Evolutionary conservation across 2,113 vertebrate species (phyloP).

Genomic region (Ptychochromis oligacanthus): DNA sequence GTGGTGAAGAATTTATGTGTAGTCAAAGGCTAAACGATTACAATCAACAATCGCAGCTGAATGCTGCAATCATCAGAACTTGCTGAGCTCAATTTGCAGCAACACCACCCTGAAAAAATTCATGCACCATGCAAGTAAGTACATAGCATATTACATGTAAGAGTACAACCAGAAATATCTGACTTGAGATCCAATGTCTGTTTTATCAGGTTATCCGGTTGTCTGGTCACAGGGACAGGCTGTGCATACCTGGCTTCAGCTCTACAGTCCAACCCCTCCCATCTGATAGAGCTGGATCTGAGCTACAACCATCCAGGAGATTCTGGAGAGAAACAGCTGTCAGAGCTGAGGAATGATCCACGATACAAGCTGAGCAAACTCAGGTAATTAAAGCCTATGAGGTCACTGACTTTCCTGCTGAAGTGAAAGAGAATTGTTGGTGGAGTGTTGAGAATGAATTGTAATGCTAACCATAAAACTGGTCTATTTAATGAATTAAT

Average conservation of each 20-base stretch:
- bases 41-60: no score
- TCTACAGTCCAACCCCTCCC: slow-evolving; percentile 35
- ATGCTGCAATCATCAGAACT: no score
- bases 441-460: not conserved
- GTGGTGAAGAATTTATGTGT: no score
- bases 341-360: not conserved
- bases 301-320: slow-evolving; percentile 64
- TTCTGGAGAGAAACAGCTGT: slow-evolving; percentile 23
- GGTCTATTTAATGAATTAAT: not conserved
- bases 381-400: slow-evolving; percentile 43
- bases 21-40: no score
- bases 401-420: not conserved
- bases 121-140: no score
- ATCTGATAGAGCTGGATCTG: slow-evolving; percentile 63
- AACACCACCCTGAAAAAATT: no score
- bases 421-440: not conserved
- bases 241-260: slow-evolving; percentile 51
- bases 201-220: slow-evolving; percentile 61
- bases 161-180: not conserved
- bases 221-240: slow-evolving; percentile 47
- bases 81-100: no score
- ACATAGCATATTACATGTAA: no score
- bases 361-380: slow-evolving; percentile 16
- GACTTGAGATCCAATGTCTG: not conserved
- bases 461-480: not conserved